Evolutionary conservation across 2,797 vertebrate species (phyloP), one percentile per base, ranked within the genome.

Genomic region (Dendrocincla fuliginosa): DNA sequence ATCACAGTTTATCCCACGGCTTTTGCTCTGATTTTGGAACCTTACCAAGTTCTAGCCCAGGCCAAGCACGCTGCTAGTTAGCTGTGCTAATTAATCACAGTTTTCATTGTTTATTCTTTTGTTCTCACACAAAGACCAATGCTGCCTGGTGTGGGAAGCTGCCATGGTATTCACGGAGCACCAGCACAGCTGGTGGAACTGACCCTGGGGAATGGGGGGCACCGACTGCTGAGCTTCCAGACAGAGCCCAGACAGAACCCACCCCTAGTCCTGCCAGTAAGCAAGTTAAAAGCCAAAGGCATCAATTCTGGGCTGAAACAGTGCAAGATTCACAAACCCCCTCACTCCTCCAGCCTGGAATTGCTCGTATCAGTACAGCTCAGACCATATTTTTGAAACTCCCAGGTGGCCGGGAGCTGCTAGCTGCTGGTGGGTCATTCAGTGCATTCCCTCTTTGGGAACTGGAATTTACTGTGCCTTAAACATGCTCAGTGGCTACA

Each of bases 91-190:
- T 96, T 94, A 94, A 95, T 90, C 93, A 87, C 82, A 65, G 85
- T 91, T 95, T 91, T 83, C 85, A 57, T 60, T 89, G 84, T 94
- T 95, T 95, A 82, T 93, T 82, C 92, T 61, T 94, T 82, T 87
- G 70, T 94, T 87, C 88, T 94, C 0, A 0, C 67, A 67, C 59
- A 86, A 90, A 60, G 19, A 23, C 32, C n/a, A 23, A 0, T 5
- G 2, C 81, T 56, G 68, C 86, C 63, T 6, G 0, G 55, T 7
- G 0, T 16, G 44, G 56, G 55, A 39, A 83, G 46, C 84, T 74
- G 61, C 69, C 39, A 3, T 5, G n/a, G 39, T 23, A 3, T 41
- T 50, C 57, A 22, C 3, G 1, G 64, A 60, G 74, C 3, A 6
- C 61, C 80, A 41, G 74, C 23, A 10, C 2, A 16, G 46, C 89